Base-by-base conservation (phyloP, 2,888 invertebrate genomes). In the Itoplectis maculator region DNA sequence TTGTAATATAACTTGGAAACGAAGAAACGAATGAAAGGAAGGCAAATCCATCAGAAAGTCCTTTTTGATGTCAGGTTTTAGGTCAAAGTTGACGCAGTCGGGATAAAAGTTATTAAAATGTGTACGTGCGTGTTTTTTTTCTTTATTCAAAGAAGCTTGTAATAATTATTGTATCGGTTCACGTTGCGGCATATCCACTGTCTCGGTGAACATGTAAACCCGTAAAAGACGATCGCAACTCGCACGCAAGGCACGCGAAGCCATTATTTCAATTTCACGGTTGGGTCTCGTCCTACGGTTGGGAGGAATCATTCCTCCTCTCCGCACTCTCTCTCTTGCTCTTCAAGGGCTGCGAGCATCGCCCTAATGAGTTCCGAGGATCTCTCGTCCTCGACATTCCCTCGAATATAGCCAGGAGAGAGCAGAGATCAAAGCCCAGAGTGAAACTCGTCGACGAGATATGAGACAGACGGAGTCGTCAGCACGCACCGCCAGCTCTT, bases 251-350 rank as follows among this genome's bases (percentile, higher is more conserved):
- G 68, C 70, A 83, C 85, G 79, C 75, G 63, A 77, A 83, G 85
- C 83, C 84, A 86, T 88, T 87, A 87, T 87, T 87, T 87, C 87
- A 87, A 88, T 88, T 88, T 87, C 87, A 87, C 85, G 85, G 85
- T 76, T 82, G 82, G 86, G 65, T 29, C 72, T 63, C 54, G 45
- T 37, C 51, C 45, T 45, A 35, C 54, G 66, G 51, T 72, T 15
- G 70, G 54, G 70, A 56, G 56, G 69, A 68, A 76, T 68, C 70
- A 29, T 29, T 29, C 29, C 29, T 29, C 29, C 3, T 5, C 5
- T 5, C 29, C 29, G 2, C 66, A 51, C 72, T 29, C 61, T 59
- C 68, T 63, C 63, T 29, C 72, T 65, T 68, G 37, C 23, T 78
- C 42, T 63, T 70, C 45, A 61, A 76, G 74, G 78, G 70, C 68